Evolutionary conservation across 2,888 invertebrate species (phyloP), one percentile per base, ranked within the genome.

Genomic region (Drosophila kambysellisi): DNA sequence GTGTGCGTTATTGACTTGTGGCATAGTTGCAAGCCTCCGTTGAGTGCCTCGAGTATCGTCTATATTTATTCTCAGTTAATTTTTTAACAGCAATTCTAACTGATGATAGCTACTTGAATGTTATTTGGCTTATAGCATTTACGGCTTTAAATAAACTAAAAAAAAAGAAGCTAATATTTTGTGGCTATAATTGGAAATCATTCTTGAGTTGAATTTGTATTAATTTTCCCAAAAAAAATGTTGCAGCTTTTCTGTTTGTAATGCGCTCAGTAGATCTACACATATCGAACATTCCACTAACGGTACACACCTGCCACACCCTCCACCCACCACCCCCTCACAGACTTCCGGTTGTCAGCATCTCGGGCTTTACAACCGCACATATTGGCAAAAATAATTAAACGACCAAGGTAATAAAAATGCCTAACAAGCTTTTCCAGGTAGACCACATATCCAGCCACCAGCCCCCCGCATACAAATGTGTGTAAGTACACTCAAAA

Each of bases 391-490:
- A 67, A 88, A 86, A 83, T 86, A 84, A 84, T 84, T 83, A 84
- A 88, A 74, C 61, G 70, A 63, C 67, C 60, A 35, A 56, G 75
- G 81, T 63, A 76, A 88, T 84, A 79, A 82, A 83, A 83, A 74
- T 69, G 79, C 74, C 87, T 84, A 88, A 86, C 79, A 89, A 83
- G 83, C 76, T 64, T 37, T 74, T 70, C n/a, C 58, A 79, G 64
- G 76, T 74, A 73, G 75, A 62, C 70, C 78, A 69, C 71, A 79
- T 63, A 76, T 52, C 66, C 58, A 39, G n/a, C 20, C 58, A 39
- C 25, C 20, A 8, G 20, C 15, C 70, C 70, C 58, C n/a, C n/a
- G 29, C 30, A 20, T 1, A 25, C 20, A 35, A 11, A 37, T 17
- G 7, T 46, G 9, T n/a, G 48, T 9, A 25, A 25, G 17, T 20